These are phyloP conservation scores for Pocillopora damicornis DNA, from an alignment of 64 coral and sea anemone genomes.

Conservation along the genomic window DNA sequence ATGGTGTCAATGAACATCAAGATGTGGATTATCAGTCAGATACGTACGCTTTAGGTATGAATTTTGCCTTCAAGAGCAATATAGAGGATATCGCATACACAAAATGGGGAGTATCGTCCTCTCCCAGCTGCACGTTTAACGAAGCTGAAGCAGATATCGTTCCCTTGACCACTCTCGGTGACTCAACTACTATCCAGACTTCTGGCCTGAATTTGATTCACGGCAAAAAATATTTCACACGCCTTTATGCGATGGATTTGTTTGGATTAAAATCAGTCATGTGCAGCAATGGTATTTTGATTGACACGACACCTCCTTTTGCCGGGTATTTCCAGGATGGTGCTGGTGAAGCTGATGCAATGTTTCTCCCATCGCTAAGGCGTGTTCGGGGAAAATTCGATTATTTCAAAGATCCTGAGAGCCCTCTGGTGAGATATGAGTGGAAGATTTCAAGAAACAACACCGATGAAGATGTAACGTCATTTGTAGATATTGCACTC, in stretches of 20 bases:
- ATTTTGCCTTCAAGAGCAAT: slow-evolving; percentile 55
- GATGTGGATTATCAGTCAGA: slow-evolving; percentile 83
- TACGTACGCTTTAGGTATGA: slow-evolving; percentile 61
- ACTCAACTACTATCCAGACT: slow-evolving; percentile 67
- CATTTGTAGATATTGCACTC: slow-evolving; percentile 79
- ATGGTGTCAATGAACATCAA: slow-evolving; percentile 54
- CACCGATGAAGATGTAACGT: slow-evolving; percentile 51
- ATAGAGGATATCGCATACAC: slow-evolving; percentile 41
- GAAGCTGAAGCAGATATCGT: slow-evolving; percentile 70
- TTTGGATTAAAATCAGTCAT: slow-evolving; percentile 76
- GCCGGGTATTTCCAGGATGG: slow-evolving; percentile 71
- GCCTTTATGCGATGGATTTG: slow-evolving; percentile 57
- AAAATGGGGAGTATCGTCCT: slow-evolving; percentile 84
- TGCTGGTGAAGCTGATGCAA: slow-evolving; percentile 54
- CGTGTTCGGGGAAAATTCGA: slow-evolving; percentile 78
- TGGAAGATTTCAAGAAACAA: slow-evolving; percentile 70
- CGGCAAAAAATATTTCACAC: slow-evolving; percentile 84
- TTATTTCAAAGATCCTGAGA: slow-evolving; percentile 72
- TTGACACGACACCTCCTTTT: slow-evolving; percentile 87
- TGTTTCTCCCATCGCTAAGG: slow-evolving; percentile 71
- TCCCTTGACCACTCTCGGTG: slow-evolving; percentile 60
- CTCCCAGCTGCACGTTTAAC: slow-evolving; percentile 68
- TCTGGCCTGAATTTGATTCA: slow-evolving; percentile 70
- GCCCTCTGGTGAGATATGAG: slow-evolving; percentile 82
- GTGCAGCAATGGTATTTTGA: slow-evolving; percentile 88